Conservation (phyloP, 2,113 vertebrate species). For the Elaphurus davidianus region DNA sequence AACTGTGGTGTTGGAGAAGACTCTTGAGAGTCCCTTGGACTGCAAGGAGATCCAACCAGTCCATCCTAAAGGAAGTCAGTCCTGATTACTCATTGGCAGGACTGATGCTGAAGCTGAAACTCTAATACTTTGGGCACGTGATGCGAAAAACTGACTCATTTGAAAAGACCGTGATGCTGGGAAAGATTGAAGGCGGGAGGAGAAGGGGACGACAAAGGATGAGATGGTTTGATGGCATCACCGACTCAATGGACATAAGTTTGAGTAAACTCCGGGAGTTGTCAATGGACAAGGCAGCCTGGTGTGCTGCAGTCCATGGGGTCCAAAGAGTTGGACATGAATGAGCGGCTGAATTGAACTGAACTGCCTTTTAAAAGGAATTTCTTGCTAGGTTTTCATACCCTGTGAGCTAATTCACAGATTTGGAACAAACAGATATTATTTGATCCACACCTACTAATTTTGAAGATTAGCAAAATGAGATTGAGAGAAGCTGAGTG, state of each 20-base stretch:
- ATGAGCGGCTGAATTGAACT: neutral
- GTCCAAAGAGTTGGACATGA: neutral
- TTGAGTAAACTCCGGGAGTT: neutral
- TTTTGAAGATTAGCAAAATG: slow-evolving; percentile 17
- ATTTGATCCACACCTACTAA: neutral
- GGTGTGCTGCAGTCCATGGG: neutral
- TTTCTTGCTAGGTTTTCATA: slow-evolving; percentile 13
- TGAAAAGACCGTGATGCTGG: neutral
- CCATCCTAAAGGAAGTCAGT: neutral
- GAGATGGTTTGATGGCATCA: neutral
- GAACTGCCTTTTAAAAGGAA: neutral
- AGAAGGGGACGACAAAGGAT: neutral
- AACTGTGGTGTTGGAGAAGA: neutral
- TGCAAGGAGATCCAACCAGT: neutral
- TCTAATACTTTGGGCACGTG: neutral
- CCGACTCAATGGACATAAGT: neutral
- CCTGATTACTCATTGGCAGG: neutral
- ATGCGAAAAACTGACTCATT: neutral
- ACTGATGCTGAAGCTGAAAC: neutral
- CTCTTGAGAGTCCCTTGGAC: neutral
- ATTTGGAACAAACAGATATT: neutral
- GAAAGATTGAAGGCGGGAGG: neutral
- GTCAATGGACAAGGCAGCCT: neutral
- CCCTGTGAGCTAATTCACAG: slow-evolving; percentile 2
- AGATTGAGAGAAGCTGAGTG: neutral